Percentiles rank a stretch among this genome's conserved stretches.
These are phyloP conservation scores for Holcopasites calliopsidis DNA, from an alignment of 1,140 invertebrate genomes.

Conservation along the genomic window DNA sequence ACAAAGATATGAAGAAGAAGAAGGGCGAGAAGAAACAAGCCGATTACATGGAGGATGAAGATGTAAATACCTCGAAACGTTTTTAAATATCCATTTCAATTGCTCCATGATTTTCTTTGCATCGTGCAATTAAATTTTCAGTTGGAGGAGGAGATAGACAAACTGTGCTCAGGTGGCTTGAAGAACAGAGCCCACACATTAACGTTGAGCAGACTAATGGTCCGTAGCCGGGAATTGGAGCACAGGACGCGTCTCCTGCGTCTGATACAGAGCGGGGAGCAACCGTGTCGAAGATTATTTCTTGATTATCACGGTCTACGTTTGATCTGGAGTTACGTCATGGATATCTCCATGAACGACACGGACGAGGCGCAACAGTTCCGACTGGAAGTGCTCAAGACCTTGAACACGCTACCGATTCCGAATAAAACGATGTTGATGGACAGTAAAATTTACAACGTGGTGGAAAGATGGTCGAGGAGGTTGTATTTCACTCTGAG, in stretches of 20 bases:
- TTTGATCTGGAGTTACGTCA: conserved; percentile 95
- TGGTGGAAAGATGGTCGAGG: conserved; percentile 90
- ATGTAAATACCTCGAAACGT: conserved; percentile 79
- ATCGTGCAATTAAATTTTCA: conserved; percentile 65
- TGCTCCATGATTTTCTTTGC: conserved; percentile 14
- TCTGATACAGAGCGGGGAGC: conserved; percentile 86
- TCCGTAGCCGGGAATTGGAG: conserved; percentile 90
- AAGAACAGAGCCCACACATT: conserved; percentile 94
- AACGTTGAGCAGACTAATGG: conserved; percentile 93
- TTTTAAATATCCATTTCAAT: neutral
- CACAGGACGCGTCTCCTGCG: conserved; percentile 86
- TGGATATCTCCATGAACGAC: conserved; percentile 81
- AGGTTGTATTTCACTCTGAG: conserved; percentile 69
- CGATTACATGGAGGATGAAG: conserved; percentile 83
- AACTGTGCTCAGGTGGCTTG: conserved; percentile 86
- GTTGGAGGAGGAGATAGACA: conserved; percentile 90
- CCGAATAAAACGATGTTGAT: conserved; percentile 95
- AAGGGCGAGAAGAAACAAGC: conserved; percentile 77
- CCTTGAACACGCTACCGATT: conserved; percentile 91
- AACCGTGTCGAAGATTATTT: conserved; percentile 92
- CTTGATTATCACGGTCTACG: conserved; percentile 96
- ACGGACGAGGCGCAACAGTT: conserved; percentile 80
- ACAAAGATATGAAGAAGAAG: conserved; percentile 65
- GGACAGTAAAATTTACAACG: conserved; percentile 92
- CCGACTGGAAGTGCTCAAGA: conserved; percentile 89